Evolutionary conservation across 2,888 invertebrate genomes (phyloP).

Genomic region (Lobophora halterata): DNA sequence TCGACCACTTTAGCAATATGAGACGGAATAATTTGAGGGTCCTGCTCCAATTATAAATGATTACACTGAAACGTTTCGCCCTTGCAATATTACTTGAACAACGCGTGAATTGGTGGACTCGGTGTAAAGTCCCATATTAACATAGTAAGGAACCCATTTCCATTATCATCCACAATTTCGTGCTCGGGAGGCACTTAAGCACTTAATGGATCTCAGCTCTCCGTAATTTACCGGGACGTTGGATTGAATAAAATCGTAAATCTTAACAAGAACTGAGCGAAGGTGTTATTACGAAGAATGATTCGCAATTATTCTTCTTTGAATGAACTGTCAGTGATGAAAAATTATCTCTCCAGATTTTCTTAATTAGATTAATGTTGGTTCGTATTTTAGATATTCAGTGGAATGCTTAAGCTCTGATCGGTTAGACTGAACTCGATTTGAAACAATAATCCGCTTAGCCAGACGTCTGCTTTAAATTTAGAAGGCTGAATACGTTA

Average conservation of each 20-base stretch:
- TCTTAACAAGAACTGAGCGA: conserved; percentile 67
- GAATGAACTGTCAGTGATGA: conserved; percentile 46
- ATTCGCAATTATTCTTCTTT: conserved; percentile 58
- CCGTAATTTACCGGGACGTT: conserved; percentile 74
- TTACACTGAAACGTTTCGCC: conserved; percentile 40
- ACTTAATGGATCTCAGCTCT: conserved; percentile 77
- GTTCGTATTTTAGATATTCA: conserved; percentile 11
- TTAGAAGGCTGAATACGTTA: conserved; percentile 35
- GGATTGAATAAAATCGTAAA: conserved; percentile 79
- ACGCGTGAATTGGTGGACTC: conserved; percentile 60
- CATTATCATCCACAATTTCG: conserved; percentile 79
- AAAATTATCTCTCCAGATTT: conserved; percentile 35
- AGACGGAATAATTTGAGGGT: conserved; percentile 38
- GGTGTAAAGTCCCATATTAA: conserved; percentile 69
- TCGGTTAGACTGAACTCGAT: conserved; percentile 12
- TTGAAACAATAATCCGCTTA: conserved; percentile 22
- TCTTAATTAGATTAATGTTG: conserved; percentile 19
- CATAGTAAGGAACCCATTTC: conserved; percentile 75
- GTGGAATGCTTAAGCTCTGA: conserved; percentile 8
- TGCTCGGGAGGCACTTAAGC: conserved; percentile 78
- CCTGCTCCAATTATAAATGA: conserved; percentile 45
- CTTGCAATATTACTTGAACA: conserved; percentile 55
- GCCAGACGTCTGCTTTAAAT: conserved; percentile 35
- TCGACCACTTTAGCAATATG: conserved; percentile 27
- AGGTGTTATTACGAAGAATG: conserved; percentile 69